Evolutionary conservation across 35 echinoderm and acorn worm genomes (phyloP), one percentile per base, ranked within the genome.

Genomic region (Anneissia japonica): DNA sequence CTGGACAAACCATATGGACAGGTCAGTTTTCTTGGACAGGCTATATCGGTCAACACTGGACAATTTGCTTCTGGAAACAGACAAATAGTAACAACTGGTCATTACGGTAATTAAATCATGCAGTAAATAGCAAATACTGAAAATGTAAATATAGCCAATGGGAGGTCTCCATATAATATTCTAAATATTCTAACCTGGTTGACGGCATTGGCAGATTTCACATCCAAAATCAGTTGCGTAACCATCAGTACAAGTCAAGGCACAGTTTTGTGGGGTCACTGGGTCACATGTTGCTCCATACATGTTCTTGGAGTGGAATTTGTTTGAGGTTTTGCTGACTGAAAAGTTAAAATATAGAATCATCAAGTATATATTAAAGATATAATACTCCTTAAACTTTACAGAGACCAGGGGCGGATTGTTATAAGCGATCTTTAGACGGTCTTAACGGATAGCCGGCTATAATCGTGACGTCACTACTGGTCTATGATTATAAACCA

Each of bases 221-320:
- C 87, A 89, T 29, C 87, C 87, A 17, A 82, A 79, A 28, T 89
- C 87, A 0, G 87, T 89, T 17, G 87, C 87, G 32, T 81, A 89
- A 21, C 87, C 87, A 38, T 81, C 79, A 30, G 46, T 30, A 89
- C 87, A 89, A 0, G 74, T 46, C 34, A 89, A 56, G 3, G 76
- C 79, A 45, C 87, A 89, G 1, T 86, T 86, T 12, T 0, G 26
- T 1, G 84, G 16, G 0, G 64, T 89, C 46, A 89, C 38, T 36
- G 87, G 87, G 37, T 81, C 46, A 34, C 87, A 89, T 12, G 86
- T 76, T 81, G 86, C 26, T 31, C 76, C 32, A 77, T 77, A 77
- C 36, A 77, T 77, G 6, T 16, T 77, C 76, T 77, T 35, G 12
- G 32, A 77, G 33, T 35, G 36, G 32, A 77, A 35, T 77, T 34